Base-by-base conservation (phyloP, 2,888 invertebrate genomes). In the Megamerina dolium region DNA sequence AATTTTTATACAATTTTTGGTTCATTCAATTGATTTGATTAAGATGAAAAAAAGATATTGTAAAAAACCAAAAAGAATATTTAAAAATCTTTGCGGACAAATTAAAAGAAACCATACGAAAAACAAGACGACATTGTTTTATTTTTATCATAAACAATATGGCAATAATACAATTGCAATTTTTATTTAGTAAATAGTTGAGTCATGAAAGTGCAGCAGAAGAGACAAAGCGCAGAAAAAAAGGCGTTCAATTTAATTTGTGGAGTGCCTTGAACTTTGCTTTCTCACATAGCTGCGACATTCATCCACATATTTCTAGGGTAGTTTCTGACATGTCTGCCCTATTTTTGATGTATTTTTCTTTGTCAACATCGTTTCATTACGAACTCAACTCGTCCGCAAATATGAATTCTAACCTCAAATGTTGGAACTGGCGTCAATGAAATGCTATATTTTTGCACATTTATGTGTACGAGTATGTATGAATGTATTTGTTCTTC, bases 31-130 rank as follows among this genome's bases (percentile, higher is more conserved):
- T 47, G 38, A 43, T 46, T 44, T 40, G 41, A 37, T 32, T 40
- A 41, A 37, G 30, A 33, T 33, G 21, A 34, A 31, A 45, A 37
- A 23, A 36, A 16, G 20, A 30, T 30, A 23, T 36, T 36, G 21
- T 41, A 34, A 38, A 41, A 34, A 38, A 19, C 31, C 17, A 32
- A 40, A 27, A 38, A 30, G 30, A 20, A 19, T 14, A 38, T 32
- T 31, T 30, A 37, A 40, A 37, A 32, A 41, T 38, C 17, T 21
- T 39, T 42, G 41, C 43, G 32, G 43, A 46, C 38, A 46, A 49
- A 38, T 46, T 39, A 45, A 48, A 41, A 39, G 34, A 49, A 41
- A 45, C n/a, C n/a, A n/a, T n/a, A 43, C 27, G 37, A 34, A 41
- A 42, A 41, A 27, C 31, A 13, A 40, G 37, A 45, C 41, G 31